Evolutionary conservation across 2,797 vertebrate genomes (phyloP), one percentile per base, ranked within the genome.

Genomic region (Botia almorhae): DNA sequence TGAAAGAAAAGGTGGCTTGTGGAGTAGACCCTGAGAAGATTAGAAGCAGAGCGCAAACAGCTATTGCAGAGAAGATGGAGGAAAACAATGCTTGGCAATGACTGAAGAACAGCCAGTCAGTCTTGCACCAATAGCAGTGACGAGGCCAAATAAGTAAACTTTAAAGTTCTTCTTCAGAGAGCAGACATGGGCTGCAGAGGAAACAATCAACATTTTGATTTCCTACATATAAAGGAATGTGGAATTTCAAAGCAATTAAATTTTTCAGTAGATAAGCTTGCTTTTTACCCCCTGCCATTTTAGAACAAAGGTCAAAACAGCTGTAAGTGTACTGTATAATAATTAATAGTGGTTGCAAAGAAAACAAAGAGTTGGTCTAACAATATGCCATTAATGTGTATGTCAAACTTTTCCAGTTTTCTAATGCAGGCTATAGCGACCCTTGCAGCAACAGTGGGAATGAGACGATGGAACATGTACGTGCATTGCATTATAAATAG

Each of bases 111-210:
- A 81, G 12, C 55, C 36, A 68, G 69, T 70, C 58, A 56, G 71
- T 67, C 76, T 86, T 86, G 85, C 81, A 87, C 84, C 81, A 87
- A 70, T 33, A 17, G 61, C 53, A 16, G 65, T 83, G 86, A 84
- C 77, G 79, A 82, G 79, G 70, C 74, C 71, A 75, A 83, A 82
- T 74, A 58, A 82, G 81, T 75, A 56, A 53, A 81, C 83, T 85
- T 86, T 68, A 86, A 86, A 76, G 81, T 70, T 43, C 17, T 56
- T 80, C 73, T 60, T 69, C 60, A 65, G 78, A 78, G 33, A 79
- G 69, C 73, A 43, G 12, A 4, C 4, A 33, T 10, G 16, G 19
- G 29, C 73, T 78, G 26, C 68, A 39, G 75, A 76, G 48, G 67
- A 69, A n/a, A n/a, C n/a, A n/a, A 17, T 75, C 55, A 74, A 14